Conservation (phyloP, 2,888 invertebrate species). For the Didymodactylos carnosus region DNA sequence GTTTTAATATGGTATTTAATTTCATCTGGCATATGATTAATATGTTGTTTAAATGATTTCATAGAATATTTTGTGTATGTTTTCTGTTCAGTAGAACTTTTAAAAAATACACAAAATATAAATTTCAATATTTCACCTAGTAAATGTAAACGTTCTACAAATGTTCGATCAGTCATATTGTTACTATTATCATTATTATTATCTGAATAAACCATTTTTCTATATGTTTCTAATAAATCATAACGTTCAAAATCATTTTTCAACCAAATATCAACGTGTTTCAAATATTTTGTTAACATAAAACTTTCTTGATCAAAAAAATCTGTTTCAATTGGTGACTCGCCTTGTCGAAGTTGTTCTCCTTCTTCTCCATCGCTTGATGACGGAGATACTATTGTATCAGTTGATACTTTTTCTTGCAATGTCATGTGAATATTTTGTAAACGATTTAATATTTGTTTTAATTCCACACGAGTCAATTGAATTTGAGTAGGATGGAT, state of each 20-base stretch:
- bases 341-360: neutral
- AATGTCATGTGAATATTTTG: neutral
- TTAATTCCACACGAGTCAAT: neutral
- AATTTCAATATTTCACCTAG: neutral
- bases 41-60: too few species aligned
- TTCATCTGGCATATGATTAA: neutral
- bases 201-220: neutral
- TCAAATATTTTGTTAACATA: too few species aligned
- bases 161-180: too few species aligned
- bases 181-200: neutral
- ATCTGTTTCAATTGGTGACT: too few species aligned
- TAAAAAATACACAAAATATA: neutral
- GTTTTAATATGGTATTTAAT: neutral
- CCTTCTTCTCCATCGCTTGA: too few species aligned
- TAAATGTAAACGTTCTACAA: neutral
- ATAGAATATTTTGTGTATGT: too few species aligned
- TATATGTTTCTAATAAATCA: neutral
- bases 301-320: too few species aligned
- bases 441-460: neutral
- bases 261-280: too few species aligned
- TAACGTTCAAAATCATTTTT: neutral
- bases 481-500: neutral
- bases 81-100: too few species aligned
- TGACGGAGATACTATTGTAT: neutral
- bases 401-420: neutral